phyloP scores from a whole-genome alignment of 2,797 vertebrate species.

The Coilia nasus region DNA sequence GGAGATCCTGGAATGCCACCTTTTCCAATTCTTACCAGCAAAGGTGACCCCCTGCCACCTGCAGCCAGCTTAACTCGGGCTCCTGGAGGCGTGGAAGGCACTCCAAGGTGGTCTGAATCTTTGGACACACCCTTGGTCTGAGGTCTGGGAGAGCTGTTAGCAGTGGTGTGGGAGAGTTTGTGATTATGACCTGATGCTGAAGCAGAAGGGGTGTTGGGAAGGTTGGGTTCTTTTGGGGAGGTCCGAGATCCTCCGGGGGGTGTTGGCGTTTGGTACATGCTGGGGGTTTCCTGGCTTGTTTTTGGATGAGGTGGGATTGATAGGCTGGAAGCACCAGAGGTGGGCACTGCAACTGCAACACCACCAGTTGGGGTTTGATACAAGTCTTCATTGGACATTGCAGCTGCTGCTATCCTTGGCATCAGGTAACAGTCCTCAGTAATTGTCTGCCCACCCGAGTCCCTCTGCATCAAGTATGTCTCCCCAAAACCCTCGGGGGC shows the following conservation, averaged over 20 bases:
- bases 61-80: slow-evolving; percentile 64
- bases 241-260: slow-evolving; percentile 63
- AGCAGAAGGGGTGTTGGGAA: slow-evolving; percentile 46
- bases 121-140: slow-evolving; percentile 56
- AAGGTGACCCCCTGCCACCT: slow-evolving; percentile 67
- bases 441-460: slow-evolving; percentile 58
- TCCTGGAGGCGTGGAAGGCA: slow-evolving; percentile 54
- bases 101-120: slow-evolving; percentile 31
- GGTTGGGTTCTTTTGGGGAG: slow-evolving; percentile 55
- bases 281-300: slow-evolving; percentile 61
- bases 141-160: slow-evolving; percentile 64
- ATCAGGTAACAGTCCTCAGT: slow-evolving; percentile 76
- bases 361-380: slow-evolving; percentile 76
- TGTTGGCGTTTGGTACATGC: slow-evolving; percentile 74
- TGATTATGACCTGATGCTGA: slow-evolving; percentile 61
- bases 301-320: slow-evolving; percentile 54
- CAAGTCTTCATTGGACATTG: slow-evolving; percentile 71
- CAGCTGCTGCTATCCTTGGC: slow-evolving; percentile 70
- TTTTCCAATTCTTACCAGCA: slow-evolving; percentile 70
- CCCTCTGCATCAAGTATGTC: slow-evolving; percentile 73
- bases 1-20: slow-evolving; percentile 72
- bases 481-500: slow-evolving; percentile 65
- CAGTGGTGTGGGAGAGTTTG: slow-evolving; percentile 64
- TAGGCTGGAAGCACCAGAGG: slow-evolving; percentile 39
- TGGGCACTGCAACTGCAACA: slow-evolving; percentile 42